These are phyloP conservation scores for Maconellicoccus hirsutus DNA, from an alignment of 1,140 invertebrate genomes.

Conservation along the genomic window DNA sequence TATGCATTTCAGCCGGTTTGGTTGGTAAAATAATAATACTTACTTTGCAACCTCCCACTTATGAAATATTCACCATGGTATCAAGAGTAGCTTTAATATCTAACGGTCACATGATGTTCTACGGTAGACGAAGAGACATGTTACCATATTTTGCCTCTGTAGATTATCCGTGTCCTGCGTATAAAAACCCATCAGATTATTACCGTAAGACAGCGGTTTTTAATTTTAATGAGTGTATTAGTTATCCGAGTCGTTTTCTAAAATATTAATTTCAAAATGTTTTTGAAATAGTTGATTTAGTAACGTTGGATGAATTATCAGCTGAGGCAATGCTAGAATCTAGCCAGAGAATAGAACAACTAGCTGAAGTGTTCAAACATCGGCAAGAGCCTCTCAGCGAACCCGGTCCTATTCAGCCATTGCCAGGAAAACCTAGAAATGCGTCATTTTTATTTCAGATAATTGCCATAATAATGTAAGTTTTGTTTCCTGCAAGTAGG, in stretches of 20 bases:
- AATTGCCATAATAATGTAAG: constrained; percentile 59
- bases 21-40: constrained; percentile 67
- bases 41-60: constrained; percentile 84
- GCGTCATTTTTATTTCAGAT: constrained; percentile 51
- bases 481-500: neutral
- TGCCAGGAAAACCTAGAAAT: constrained; percentile 50
- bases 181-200: constrained; percentile 93
- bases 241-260: neutral
- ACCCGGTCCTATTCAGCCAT: constrained; percentile 58
- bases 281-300: constrained; percentile 62
- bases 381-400: constrained; percentile 53
- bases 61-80: constrained; percentile 91
- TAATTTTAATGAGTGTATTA: neutral
- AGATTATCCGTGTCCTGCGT: constrained; percentile 88
- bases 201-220: constrained; percentile 56
- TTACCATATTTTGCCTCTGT: constrained; percentile 85
- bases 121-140: constrained; percentile 75
- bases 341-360: constrained; percentile 77
- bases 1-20: constrained; percentile 29
- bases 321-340: constrained; percentile 88
- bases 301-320: constrained; percentile 83
- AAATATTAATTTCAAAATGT: neutral
- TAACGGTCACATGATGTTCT: constrained; percentile 79
- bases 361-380: constrained; percentile 66
- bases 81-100: constrained; percentile 74